These are phyloP conservation scores for Hyla sarda DNA, from an alignment of 2,113 vertebrate species.

Conservation along the genomic window DNA sequence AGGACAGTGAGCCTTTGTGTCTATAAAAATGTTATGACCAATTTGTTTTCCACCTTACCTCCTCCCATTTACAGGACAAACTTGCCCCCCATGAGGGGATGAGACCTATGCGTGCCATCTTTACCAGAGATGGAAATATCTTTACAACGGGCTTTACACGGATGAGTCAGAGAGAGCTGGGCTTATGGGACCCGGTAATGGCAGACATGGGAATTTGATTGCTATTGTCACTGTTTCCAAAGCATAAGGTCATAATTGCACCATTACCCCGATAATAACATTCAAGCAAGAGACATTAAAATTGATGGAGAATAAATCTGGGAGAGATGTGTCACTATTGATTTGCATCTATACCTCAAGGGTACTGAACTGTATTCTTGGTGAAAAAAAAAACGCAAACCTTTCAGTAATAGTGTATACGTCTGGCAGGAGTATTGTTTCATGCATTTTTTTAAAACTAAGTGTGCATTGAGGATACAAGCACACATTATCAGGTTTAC, in stretches of 20 bases:
- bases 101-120: constrained; percentile 94
- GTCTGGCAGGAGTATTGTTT: neutral
- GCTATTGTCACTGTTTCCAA: constrained; percentile 59
- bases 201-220: constrained; percentile 68
- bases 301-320: neutral
- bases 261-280: neutral
- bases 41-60: constrained; percentile 63
- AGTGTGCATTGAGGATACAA: neutral
- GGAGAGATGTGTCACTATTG: neutral
- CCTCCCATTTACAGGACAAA: constrained; percentile 81
- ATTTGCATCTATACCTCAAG: neutral
- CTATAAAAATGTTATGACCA: constrained; percentile 55
- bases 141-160: constrained; percentile 98
- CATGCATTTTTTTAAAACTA: neutral
- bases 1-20: constrained; percentile 57
- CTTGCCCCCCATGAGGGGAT: constrained; percentile 94
- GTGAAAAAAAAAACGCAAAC: too few relatives aligned
- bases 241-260: constrained; percentile 21
- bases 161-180: constrained; percentile 98
- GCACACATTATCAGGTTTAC: too few relatives aligned
- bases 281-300: neutral
- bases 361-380: too few relatives aligned
- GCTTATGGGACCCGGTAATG: constrained; percentile 97
- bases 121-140: constrained; percentile 93
- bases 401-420: neutral